Base-by-base conservation (phyloP, 2,113 vertebrate genomes). In the Canis aureus region DNA sequence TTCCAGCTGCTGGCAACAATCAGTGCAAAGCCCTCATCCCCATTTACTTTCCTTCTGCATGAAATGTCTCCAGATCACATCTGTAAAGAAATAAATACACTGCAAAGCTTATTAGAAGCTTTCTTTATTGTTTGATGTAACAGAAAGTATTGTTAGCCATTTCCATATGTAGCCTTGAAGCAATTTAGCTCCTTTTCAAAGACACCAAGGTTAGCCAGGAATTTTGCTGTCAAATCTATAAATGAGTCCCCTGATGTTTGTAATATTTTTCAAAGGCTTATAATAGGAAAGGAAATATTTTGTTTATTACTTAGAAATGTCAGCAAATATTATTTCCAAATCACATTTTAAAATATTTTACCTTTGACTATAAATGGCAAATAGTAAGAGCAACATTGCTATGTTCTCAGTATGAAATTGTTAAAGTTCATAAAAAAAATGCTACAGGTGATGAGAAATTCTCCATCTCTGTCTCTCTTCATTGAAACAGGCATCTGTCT, bases 241-340 rank as follows among this genome's bases (percentile, higher is more conserved):
- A 97, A 96, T 80, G 38, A 97, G 15, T 78, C 6, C 6, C 43
- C 38, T 23, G 55, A 0, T 27, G 3, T 90, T 86, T 43, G 20
- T 1, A 79, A 8, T 49, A 69, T 53, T 29, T 51, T 78, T 17
- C 57, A 97, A 86, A 91, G 2, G 1, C n/a, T 95, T 94, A 88
- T 96, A 64, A 88, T 5, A 89, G 10, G 25, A 94, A 64, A 81
- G 1, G 81, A 86, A 97, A 94, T 62, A 15, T 60, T 96, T 95
- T 98, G 10, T 16, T 62, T 84, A 29, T 2, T 94, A 55, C 59
- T 12, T 89, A 78, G 4, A 91, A 43, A 16, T 93, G 16, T 73
- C 66, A 88, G 25, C 95, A 89, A 97, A 9, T 96, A 85, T 86
- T 96, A 82, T 95, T 98, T 96, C 35, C 22, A 93, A 89, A 10